Evolutionary conservation across 1,140 invertebrate species (phyloP), one percentile per base, ranked within the genome.

Genomic region (Hyles vespertilio): DNA sequence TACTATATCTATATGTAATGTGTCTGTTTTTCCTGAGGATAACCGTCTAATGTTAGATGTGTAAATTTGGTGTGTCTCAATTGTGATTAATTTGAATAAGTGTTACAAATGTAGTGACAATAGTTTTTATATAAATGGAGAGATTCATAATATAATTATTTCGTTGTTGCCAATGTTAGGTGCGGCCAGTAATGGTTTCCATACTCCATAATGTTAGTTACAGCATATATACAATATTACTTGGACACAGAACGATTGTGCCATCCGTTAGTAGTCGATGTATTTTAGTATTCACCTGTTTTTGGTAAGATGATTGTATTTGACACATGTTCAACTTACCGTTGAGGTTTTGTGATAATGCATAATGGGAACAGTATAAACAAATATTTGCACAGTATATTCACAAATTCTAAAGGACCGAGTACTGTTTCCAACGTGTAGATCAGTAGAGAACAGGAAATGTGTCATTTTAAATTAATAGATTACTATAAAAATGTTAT

Each of bases 401-500:
- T 56, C 5, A 56, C 51, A 56, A 56, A 34, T 11, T 47, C 7
- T 32, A 32, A 46, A 45, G 9, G 36, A 53, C 7, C 2, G 32
- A 48, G 32, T 32, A 54, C 60, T 63, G 54, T 71, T 79, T 80
- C 73, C 69, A 76, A 74, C 63, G 70, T 76, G 67, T 73, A 78
- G 40, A 62, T 66, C 48, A 67, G 56, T 70, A 72, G 70, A 77
- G 65, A 77, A 80, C 73, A 80, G 73, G 77, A 81, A 78, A 81
- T 82, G 84, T 87, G 83, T 87, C 83, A 87, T 86, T 84, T 84
- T 63, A 85, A 79, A 78, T 79, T 83, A 70, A 79, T 76, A 81
- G 77, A 83, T 82, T 81, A 81, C 76, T 77, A 81, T 81, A 76
- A 76, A 81, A 84, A 76, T 79, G 79, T 85, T 83, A 85, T 77